Conservation (phyloP, 2,888 invertebrate species). For the Agonopterix subpropinquella region DNA sequence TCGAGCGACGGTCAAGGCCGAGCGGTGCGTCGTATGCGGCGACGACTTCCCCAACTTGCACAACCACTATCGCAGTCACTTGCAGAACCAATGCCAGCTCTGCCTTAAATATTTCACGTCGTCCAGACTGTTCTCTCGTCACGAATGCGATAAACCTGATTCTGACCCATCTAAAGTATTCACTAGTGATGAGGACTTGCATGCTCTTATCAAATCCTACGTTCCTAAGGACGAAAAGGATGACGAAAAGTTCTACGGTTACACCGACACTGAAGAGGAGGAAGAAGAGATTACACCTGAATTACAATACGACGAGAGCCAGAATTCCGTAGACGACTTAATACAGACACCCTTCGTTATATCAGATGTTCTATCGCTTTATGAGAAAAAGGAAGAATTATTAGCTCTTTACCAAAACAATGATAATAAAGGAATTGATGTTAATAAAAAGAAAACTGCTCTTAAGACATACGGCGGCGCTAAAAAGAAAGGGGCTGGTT, state of each 20-base stretch:
- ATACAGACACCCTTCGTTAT: slow-evolving; percentile 58
- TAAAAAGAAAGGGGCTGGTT: not conserved
- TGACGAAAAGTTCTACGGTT: slow-evolving; percentile 60
- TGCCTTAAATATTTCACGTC: slow-evolving; percentile 66
- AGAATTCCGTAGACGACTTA: slow-evolving; percentile 27
- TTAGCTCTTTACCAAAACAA: slow-evolving; percentile 8
- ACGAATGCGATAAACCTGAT: slow-evolving; percentile 53
- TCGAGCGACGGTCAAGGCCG: slow-evolving; percentile 58
- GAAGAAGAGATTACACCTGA: slow-evolving; percentile 18
- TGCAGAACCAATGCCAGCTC: slow-evolving; percentile 70
- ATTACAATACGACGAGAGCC: slow-evolving; percentile 27
- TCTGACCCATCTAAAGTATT: slow-evolving; percentile 56
- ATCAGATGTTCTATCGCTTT: slow-evolving; percentile 61
- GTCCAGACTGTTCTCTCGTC: slow-evolving; percentile 41
- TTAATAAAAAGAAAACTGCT: not conserved
- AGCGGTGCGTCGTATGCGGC: slow-evolving; percentile 76
- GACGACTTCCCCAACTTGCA: slow-evolving; percentile 76
- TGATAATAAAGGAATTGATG: not conserved
- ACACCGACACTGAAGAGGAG: slow-evolving; percentile 46
- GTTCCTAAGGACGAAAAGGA: slow-evolving; percentile 56
- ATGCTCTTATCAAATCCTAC: slow-evolving; percentile 47
- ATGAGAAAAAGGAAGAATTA: slow-evolving; percentile 30
- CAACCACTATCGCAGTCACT: slow-evolving; percentile 77
- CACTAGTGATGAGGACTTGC: slow-evolving; percentile 45
- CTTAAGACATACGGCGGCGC: not conserved